Evolutionary conservation across 2,888 invertebrate genomes (phyloP), one percentile per base, ranked within the genome.

Genomic region (Sphaeridia pumilis): DNA sequence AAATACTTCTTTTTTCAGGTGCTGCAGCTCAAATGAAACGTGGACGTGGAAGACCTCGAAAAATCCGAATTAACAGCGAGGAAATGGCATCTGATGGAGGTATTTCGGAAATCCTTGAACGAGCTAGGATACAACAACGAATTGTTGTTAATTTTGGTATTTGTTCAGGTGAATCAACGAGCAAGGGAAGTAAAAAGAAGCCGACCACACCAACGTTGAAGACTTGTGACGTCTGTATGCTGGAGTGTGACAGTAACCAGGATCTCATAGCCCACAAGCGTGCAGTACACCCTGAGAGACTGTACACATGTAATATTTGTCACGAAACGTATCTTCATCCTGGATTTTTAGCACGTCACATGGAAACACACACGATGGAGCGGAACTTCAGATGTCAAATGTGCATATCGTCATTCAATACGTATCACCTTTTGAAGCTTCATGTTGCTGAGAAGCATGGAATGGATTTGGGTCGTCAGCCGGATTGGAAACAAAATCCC

Each of bases 401-500:
- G 12, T 52, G 52, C 22, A 46, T 52, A 20, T 52, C 52, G 14
- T 52, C 52, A 3, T 52, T 52, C 27, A 52, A 46, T 22, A 52
- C 52, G 27, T 52, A 52, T 22, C 52, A 52, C 14, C 46, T 52
- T 2, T 46, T 52, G 10, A 52, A 52, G 21, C 5, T 17, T 5
- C 46, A 52, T 24, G 38, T 46, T 46, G 14, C 27, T 2, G 52
- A 52, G 20, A 52, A 52, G 22, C 52, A 52, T 46, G 52, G 52
- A 21, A 46, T 52, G n/a, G 52, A 46, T 17, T 41, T 52, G 36
- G 52, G 52, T 3, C 52, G 52, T 14, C 52, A 52, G 36, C 20
- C 46, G 3, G 52, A 52, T 24, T 52, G 52, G 52, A 52, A 46
- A 17, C 52, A 38, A 17, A 17, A 20, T 38, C 10, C 10, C 7